Base-by-base conservation (phyloP, 2,888 invertebrate species). In the Noctuana brunneofusca region DNA sequence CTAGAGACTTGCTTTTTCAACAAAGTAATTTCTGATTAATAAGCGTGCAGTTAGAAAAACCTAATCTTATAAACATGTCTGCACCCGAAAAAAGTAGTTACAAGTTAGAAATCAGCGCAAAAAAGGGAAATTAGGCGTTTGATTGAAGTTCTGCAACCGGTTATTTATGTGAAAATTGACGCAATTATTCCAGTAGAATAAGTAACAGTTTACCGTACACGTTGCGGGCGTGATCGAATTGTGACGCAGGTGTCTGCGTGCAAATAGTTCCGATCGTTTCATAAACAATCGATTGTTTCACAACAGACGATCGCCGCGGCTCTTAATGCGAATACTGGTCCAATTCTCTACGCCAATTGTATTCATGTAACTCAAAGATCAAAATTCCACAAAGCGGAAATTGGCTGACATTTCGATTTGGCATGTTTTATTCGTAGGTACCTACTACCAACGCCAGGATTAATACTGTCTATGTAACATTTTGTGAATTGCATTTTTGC, bases 261-360 rank as follows among this genome's bases (percentile, higher is more conserved):
- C 43, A 27, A 57, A 63, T 30, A 50, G 56, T 43, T 63, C 49
- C 8, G 50, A 50, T 12, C 24, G 63, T 50, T 79, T 75, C 73
- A 76, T 76, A 76, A 75, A 83, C 81, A 80, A 83, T 81, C 70
- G 74, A 66, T 65, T 64, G 72, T 81, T 81, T 73, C 71, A 77
- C 75, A 84, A 83, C 70, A 65, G 71, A 68, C 69, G 72, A 74
- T 72, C 69, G 74, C 71, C 72, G 71, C 71, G 74, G 79, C 72
- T 78, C 74, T 72, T 69, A 66, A 52, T 69, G 66, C 20, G 41
- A 41, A 41, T 30, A 27, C 58, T 30, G 27, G 35, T 38, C 43
- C 63, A 57, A 57, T 52, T 63, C 57, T 62, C 14, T 41, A 55
- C 54, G 48, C 46, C 54, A 27, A 54, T 35, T 49, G 30, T 41